phyloP scores from a whole-genome alignment of 2,888 invertebrate genomes.

The Scaptodrosophila latifasciaeformis region DNA sequence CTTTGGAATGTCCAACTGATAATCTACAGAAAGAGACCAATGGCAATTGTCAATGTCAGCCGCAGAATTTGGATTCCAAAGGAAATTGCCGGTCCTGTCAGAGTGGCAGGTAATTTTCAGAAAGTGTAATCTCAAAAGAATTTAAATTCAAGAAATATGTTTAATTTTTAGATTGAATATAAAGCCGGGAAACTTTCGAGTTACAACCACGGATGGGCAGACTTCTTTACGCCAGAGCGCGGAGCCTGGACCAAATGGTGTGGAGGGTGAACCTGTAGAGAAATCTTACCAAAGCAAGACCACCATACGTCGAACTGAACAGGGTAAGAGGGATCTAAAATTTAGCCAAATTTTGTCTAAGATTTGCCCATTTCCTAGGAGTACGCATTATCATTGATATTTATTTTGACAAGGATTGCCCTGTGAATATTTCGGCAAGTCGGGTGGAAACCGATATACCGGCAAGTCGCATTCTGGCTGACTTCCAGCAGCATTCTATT shows the following conservation, averaged over 20 bases:
- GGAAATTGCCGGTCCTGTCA: too few relatives aligned
- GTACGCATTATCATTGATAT: slow-evolving; percentile 73
- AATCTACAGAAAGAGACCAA: too few relatives aligned
- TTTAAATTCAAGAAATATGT: too few relatives aligned
- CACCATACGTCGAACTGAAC: slow-evolving; percentile 70
- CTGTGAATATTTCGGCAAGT: slow-evolving; percentile 67
- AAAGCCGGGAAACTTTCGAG: slow-evolving; percentile 24
- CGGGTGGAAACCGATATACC: slow-evolving; percentile 73
- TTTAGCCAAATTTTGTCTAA: neutral
- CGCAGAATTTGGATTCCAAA: too few relatives aligned
- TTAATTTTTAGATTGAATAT: too few relatives aligned
- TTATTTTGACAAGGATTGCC: slow-evolving; percentile 61
- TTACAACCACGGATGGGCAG: slow-evolving; percentile 27
- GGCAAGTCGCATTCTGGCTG: slow-evolving; percentile 69
- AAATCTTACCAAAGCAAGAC: slow-evolving; percentile 71
- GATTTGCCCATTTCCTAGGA: slow-evolving; percentile 40
- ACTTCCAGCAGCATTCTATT: slow-evolving; percentile 65
- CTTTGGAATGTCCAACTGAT: too few relatives aligned
- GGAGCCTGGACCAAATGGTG: neutral
- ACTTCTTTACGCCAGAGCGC: slow-evolving; percentile 24
- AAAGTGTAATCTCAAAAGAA: too few relatives aligned
- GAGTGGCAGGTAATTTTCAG: too few relatives aligned
- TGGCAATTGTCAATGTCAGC: too few relatives aligned
- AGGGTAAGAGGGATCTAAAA: slow-evolving; percentile 46
- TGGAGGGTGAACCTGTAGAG: slow-evolving; percentile 23